Base-by-base conservation (phyloP, 1,140 invertebrate genomes). In the Tetraneura akinire region DNA sequence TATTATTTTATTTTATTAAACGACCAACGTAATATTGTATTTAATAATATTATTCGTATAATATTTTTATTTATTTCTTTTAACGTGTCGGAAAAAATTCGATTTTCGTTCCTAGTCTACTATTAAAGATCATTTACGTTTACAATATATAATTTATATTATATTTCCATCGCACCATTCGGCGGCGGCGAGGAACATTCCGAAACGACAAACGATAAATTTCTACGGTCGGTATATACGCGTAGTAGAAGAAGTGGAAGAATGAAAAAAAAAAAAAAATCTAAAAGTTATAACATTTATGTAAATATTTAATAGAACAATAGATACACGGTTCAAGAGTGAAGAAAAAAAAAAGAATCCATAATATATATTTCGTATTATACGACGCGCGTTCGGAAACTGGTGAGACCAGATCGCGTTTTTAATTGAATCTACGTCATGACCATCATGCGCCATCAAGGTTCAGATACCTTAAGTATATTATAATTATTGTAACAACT, bases 381-480 rank as follows among this genome's bases (percentile, higher is more conserved):
- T 23, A 18, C 60, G 66, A 21, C 62, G 62, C 62, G 62, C n/a
- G 18, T 64, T 64, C 32, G 18, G 18, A 68, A 37, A 47, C 42
- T 45, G 42, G 37, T 14, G 37, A 26, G 21, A 47, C 66, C 42
- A 10, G 42, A 18, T 68, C 66, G 42, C 66, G n/a, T 37, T 71
- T 60, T 71, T 71, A 71, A 51, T 71, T n/a, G 68, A 71, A 71
- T 45, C 8, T 37, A 37, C n/a, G n/a, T n/a, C n/a, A n/a, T n/a
- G n/a, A n/a, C n/a, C n/a, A n/a, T n/a, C n/a, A n/a, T n/a, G n/a
- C n/a, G n/a, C n/a, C n/a, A n/a, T n/a, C n/a, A n/a, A n/a, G n/a
- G n/a, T n/a, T n/a, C n/a, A n/a, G n/a, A n/a, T n/a, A n/a, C n/a
- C n/a, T n/a, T 37, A 37, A 37, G 3, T 37, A 37, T 37, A 37